These are phyloP conservation scores for Clangula hyemalis DNA, from an alignment of 2,797 vertebrate species.

Conservation along the genomic window DNA sequence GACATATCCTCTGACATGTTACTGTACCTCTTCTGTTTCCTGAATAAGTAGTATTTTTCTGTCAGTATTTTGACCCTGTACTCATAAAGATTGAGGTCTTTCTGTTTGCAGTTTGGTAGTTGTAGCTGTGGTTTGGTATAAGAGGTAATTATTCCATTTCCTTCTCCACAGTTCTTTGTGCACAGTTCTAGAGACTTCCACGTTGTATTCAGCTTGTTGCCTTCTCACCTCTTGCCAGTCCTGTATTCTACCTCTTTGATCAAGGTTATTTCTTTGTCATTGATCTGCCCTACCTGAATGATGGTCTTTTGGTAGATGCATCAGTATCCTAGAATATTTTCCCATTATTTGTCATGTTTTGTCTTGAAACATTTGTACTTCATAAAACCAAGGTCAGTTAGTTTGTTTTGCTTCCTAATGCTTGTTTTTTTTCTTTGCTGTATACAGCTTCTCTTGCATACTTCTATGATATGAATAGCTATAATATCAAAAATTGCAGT, in stretches of 20 bases:
- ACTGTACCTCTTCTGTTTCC: not conserved
- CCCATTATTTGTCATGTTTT: not conserved
- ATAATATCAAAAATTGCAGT: not conserved
- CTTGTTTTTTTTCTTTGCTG: not conserved
- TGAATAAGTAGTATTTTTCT: not conserved
- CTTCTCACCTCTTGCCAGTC: not conserved
- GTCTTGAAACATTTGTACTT: not conserved
- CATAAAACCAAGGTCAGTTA: too few species aligned
- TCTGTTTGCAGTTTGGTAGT: not conserved
- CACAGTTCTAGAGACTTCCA: not conserved
- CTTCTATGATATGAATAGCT: not conserved
- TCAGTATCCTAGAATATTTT: not conserved
- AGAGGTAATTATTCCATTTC: not conserved
- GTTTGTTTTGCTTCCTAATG: not conserved
- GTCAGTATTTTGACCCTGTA: not conserved
- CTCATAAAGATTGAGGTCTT: not conserved
- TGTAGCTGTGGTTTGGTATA: not conserved
- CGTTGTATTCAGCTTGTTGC: accelerated
- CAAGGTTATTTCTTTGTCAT: not conserved
- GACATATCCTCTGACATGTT: not conserved
- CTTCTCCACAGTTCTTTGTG: not conserved
- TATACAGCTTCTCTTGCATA: not conserved
- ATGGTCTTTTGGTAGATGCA: not conserved
- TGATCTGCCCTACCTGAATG: not conserved
- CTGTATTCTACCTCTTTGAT: not conserved